These are phyloP conservation scores for Clupea harengus DNA, from an alignment of 2,113 vertebrate species.

Conservation along the genomic window DNA sequence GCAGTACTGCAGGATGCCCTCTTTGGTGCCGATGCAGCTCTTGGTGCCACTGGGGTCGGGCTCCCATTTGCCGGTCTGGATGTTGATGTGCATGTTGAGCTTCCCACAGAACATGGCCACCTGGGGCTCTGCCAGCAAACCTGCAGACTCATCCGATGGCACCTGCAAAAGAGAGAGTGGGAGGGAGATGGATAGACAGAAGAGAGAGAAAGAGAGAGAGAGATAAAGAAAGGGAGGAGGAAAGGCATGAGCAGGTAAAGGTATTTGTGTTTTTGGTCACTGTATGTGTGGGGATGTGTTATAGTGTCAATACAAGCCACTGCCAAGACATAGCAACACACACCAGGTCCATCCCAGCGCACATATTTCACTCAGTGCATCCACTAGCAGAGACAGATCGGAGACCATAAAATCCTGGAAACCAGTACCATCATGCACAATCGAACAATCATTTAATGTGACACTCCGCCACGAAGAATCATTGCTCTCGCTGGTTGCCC, in stretches of 20 bases:
- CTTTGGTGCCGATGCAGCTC: conserved; percentile 89
- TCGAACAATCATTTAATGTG: background rate
- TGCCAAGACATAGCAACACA: background rate
- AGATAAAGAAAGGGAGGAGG: background rate
- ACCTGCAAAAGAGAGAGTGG: conserved; percentile 70
- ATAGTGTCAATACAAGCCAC: background rate
- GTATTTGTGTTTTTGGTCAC: background rate
- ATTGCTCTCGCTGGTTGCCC: background rate
- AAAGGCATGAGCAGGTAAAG: background rate
- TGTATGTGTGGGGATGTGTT: background rate
- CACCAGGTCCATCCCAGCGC: background rate
- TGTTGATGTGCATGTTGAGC: conserved; percentile 96
- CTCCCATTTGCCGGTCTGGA: conserved; percentile 96
- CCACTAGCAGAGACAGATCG: background rate
- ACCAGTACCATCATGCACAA: background rate
- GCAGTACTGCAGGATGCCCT: conserved; percentile 96
- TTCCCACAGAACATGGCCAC: conserved; percentile 82
- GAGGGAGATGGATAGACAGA: conserved; percentile 4
- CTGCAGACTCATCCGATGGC: conserved; percentile 86
- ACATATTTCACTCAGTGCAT: too few species aligned
- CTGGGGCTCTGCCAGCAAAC: conserved; percentile 80
- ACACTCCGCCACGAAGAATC: background rate
- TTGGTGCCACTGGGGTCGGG: conserved; percentile 83
- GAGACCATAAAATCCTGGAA: background rate
- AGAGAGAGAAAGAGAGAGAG: background rate